Conservation (phyloP, 2,888 invertebrate species). For the Apotomis capreana region DNA sequence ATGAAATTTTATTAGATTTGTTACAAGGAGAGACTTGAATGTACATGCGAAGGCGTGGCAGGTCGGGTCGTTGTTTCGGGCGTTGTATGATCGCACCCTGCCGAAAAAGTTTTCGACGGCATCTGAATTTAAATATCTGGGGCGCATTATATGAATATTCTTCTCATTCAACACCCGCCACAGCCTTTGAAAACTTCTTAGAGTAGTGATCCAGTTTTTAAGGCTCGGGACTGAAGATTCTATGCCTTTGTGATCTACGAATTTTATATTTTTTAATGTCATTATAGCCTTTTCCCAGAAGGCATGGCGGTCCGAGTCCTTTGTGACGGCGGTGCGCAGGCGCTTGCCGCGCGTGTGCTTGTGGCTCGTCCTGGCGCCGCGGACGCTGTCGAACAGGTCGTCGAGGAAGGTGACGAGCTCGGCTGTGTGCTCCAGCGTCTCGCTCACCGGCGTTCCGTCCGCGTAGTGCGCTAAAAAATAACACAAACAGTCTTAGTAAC, state of each 20-base stretch:
- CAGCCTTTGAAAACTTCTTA: background rate
- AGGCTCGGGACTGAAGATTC: background rate
- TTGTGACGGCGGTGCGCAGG: background rate
- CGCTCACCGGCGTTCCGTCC: too few species aligned
- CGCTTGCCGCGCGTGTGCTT: background rate
- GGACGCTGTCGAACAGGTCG: constrained; percentile 12
- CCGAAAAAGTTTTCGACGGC: too few species aligned
- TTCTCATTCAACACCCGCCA: too few species aligned
- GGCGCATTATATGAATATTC: too few species aligned
- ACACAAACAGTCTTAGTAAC: too few species aligned
- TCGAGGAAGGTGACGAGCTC: constrained; percentile 3
- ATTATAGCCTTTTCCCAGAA: background rate
- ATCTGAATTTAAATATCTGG: too few species aligned
- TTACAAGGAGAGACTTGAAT: too few species aligned
- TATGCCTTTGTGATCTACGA: background rate
- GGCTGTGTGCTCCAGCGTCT: background rate
- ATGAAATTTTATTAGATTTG: too few species aligned
- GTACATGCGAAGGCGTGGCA: too few species aligned
- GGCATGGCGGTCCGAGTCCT: background rate
- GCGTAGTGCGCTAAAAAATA: too few species aligned
- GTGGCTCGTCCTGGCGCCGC: background rate
- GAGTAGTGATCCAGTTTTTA: constrained; percentile 1
- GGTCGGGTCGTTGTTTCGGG: too few species aligned
- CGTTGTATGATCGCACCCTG: too few species aligned
- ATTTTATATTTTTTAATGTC: background rate